phyloP scores from a whole-genome alignment of 2,888 invertebrate genomes.

The Amphipoea lucens region DNA sequence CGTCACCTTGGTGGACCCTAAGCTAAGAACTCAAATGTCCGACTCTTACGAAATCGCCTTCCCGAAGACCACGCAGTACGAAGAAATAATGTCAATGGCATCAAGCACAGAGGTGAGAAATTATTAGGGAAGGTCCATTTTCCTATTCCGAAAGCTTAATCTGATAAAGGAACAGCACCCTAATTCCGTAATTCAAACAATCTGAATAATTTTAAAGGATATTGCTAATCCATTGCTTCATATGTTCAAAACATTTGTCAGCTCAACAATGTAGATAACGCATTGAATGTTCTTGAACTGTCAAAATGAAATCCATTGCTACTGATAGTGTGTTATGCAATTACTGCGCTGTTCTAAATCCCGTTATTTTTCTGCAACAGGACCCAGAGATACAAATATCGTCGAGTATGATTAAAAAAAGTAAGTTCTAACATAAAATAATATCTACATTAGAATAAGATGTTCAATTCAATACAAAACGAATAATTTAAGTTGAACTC shows the following conservation, averaged over 20 bases:
- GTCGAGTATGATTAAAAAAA: constrained; percentile 18
- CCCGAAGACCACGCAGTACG: constrained; percentile 2
- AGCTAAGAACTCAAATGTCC: background rate
- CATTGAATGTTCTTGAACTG: no score
- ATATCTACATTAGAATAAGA: background rate
- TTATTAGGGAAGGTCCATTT: background rate
- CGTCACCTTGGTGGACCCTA: constrained; percentile 22
- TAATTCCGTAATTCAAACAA: no score
- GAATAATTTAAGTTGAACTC: background rate
- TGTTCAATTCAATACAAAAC: background rate
- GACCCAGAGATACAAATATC: constrained; percentile 34
- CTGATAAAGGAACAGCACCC: background rate
- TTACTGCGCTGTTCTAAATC: background rate
- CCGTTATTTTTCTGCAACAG: constrained; percentile 13
- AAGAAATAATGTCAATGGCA: background rate
- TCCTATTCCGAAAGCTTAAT: background rate
- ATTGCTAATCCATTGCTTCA: no score
- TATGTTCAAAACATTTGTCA: no score
- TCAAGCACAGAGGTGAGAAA: constrained; percentile 28
- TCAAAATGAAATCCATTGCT: no score
- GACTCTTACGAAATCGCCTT: background rate
- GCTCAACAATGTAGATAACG: no score
- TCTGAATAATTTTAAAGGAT: no score
- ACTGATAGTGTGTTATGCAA: no score
- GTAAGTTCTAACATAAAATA: constrained; percentile 41